phyloP scores from a whole-genome alignment of 2,888 invertebrate species.

The Thymelicus sylvestris region DNA sequence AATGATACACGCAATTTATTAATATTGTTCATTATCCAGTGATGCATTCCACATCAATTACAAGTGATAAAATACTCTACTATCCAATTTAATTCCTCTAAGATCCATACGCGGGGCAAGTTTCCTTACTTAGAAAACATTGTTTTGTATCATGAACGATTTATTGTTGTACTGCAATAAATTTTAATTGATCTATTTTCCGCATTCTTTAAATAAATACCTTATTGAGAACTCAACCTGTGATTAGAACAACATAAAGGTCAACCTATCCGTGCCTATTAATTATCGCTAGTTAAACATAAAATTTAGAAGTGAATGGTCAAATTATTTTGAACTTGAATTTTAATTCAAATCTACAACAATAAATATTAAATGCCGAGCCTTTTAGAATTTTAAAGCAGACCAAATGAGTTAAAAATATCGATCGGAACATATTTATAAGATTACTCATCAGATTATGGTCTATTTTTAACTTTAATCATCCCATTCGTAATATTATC shows the following conservation, averaged over 20 bases:
- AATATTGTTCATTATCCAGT: too few species aligned
- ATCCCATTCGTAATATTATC: neutral
- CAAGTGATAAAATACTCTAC: too few species aligned
- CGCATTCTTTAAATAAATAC: conserved; percentile 12
- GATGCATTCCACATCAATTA: too few species aligned
- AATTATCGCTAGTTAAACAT: neutral
- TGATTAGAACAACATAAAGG: neutral
- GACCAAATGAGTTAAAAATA: too few species aligned
- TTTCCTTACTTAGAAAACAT: neutral
- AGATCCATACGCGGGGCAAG: neutral
- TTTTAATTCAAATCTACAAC: too few species aligned
- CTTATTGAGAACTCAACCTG: conserved; percentile 8
- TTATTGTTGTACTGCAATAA: conserved; percentile 3
- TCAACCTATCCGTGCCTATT: neutral
- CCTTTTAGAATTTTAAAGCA: too few species aligned
- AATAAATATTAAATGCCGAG: too few species aligned
- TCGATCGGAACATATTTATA: too few species aligned
- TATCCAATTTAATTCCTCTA: too few species aligned
- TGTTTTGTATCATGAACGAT: neutral
- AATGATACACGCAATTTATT: too few species aligned
- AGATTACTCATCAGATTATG: neutral
- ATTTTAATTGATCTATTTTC: conserved; percentile 11
- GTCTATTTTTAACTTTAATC: neutral
- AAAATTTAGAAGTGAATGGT: too few species aligned
- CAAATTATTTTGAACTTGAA: too few species aligned